phyloP scores from a whole-genome alignment of 2,888 invertebrate species.

The Drosophila subsilvestris region DNA sequence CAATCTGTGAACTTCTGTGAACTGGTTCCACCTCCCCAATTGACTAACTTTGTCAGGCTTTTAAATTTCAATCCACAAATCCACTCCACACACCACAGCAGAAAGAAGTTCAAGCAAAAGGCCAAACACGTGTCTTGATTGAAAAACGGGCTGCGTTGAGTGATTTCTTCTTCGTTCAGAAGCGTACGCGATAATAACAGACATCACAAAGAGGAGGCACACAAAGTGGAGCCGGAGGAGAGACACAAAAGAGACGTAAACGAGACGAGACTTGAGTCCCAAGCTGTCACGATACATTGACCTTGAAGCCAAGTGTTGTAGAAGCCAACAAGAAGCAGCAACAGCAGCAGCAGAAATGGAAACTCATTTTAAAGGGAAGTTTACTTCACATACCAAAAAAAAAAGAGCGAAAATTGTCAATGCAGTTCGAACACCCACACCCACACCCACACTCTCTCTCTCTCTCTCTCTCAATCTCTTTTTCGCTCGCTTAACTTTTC shows the following conservation, averaged over 20 bases:
- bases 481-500: constrained; percentile 8
- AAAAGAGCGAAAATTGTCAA: background rate
- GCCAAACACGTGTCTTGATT: constrained; percentile 62
- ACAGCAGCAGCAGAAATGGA: background rate
- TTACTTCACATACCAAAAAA: background rate
- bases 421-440: background rate
- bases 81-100: background rate
- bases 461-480: background rate
- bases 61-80: background rate
- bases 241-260: background rate
- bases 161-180: constrained; percentile 57
- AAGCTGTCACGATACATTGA: background rate
- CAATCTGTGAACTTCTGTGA: background rate
- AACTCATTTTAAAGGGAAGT: background rate
- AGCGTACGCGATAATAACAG: background rate
- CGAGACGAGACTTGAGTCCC: constrained; percentile 8
- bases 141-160: constrained; percentile 56
- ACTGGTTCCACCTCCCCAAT: background rate
- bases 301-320: background rate
- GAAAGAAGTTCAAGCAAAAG: constrained; percentile 43
- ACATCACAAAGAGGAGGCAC: constrained; percentile 1
- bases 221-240: background rate
- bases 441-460: too few relatives aligned
- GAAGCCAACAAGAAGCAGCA: background rate
- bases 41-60: background rate